Conservation (phyloP, 2,797 vertebrate species). For the Tamandua tetradactyla region DNA sequence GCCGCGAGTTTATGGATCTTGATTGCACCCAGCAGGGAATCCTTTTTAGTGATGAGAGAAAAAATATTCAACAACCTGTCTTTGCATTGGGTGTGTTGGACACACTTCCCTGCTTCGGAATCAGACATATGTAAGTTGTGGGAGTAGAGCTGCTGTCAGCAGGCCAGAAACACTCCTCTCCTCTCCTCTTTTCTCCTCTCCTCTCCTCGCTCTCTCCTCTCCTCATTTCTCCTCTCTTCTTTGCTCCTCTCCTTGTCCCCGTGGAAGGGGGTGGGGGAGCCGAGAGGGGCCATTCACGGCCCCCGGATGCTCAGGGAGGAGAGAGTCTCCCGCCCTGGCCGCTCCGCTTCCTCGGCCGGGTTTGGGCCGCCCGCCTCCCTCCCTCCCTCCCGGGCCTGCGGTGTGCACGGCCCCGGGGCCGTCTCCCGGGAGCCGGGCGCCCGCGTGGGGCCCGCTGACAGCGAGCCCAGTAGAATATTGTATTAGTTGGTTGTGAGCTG, state of each 20-base stretch:
- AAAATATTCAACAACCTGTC: constrained; percentile 82
- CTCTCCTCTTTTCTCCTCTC: not conserved
- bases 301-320: not conserved
- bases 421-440: constrained; percentile 70
- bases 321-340: not conserved
- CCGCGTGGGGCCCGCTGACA: constrained; percentile 82
- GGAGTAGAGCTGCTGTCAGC: constrained; percentile 76
- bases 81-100: constrained; percentile 83
- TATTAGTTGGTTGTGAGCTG: constrained; percentile 78
- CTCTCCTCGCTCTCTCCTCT: not conserved
- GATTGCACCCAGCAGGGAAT: constrained; percentile 87
- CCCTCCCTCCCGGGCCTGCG: constrained; percentile 32
- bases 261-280: constrained; percentile 62
- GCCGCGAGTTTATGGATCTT: constrained; percentile 84
- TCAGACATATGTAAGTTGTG: constrained; percentile 79
- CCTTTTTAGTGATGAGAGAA: constrained; percentile 86
- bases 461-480: constrained; percentile 73
- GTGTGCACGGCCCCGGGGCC: constrained; percentile 66
- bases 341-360: not conserved
- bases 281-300: constrained; percentile 13
- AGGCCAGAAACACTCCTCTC: constrained; percentile 69
- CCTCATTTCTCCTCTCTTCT: not conserved
- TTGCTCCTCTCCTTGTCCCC: constrained; percentile 9
- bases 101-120: constrained; percentile 79
- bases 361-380: constrained; percentile 14